Percentiles rank a stretch among this genome's conserved stretches.
Evolutionary conservation across 2,113 vertebrate genomes (phyloP).

Genomic region (Pan paniscus): DNA sequence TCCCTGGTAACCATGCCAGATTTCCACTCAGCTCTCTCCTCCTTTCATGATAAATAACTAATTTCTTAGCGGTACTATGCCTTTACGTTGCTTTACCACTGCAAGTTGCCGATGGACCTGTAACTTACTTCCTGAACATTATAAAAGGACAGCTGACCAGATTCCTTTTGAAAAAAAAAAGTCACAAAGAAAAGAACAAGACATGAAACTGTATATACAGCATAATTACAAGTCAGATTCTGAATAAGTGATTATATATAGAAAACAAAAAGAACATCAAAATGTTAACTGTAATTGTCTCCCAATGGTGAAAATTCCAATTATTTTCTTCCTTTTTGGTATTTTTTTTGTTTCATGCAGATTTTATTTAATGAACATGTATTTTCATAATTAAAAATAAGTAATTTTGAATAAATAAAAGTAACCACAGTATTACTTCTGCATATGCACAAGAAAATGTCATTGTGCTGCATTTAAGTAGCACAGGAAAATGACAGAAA

Average conservation of each 20-base stretch:
- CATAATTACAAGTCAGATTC: conserved; percentile 40
- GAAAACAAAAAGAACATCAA: conserved; percentile 36
- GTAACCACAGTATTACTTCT: background rate
- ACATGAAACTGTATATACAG: background rate
- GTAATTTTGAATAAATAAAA: conserved; percentile 36
- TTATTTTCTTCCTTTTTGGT: background rate
- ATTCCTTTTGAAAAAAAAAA: background rate
- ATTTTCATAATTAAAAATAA: conserved; percentile 57
- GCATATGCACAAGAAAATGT: background rate
- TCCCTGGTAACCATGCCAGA: conserved; percentile 27
- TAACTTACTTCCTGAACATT: background rate
- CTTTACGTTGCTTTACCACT: background rate
- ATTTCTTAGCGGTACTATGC: background rate
- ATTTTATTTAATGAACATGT: conserved; percentile 29
- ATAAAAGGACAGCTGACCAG: background rate
- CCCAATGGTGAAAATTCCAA: background rate
- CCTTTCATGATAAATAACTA: background rate
- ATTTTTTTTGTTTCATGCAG: background rate
- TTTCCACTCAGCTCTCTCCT: background rate
- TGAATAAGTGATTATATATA: conserved; percentile 39
- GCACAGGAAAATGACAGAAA: background rate
- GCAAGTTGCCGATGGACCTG: background rate
- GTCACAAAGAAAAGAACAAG: background rate
- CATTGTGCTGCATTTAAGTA: background rate
- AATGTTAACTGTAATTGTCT: conserved; percentile 55